phyloP scores from a whole-genome alignment of 2,113 vertebrate species.

The Syngnathus scovelli region DNA sequence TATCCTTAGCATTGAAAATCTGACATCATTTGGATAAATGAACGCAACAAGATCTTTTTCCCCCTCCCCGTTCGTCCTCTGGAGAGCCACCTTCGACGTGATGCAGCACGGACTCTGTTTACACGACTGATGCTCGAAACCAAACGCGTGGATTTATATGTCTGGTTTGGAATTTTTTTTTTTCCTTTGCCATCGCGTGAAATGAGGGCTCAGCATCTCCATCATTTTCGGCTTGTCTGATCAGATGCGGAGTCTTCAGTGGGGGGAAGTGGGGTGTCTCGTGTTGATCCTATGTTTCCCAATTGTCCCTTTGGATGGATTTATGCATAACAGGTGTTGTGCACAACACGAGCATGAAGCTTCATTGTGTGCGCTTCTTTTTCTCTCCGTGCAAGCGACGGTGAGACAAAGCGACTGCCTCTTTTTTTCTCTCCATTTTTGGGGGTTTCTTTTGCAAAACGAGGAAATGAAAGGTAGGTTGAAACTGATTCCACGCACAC shows the following conservation, averaged over 20 bases:
- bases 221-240: slow-evolving; percentile 36
- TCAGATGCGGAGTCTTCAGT: slow-evolving; percentile 55
- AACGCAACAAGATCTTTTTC: slow-evolving; percentile 24
- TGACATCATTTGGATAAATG: slow-evolving; percentile 63
- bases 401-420: slow-evolving; percentile 45
- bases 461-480: slow-evolving; percentile 65
- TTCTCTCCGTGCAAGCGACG: slow-evolving; percentile 40
- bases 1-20: slow-evolving; percentile 54
- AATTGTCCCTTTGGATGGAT: slow-evolving; percentile 46
- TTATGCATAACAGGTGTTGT: slow-evolving; percentile 69
- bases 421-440: neutral
- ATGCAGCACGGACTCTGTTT: slow-evolving; percentile 58
- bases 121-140: slow-evolving; percentile 49
- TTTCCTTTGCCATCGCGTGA: neutral
- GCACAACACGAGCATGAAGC: slow-evolving; percentile 52
- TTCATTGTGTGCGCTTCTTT: slow-evolving; percentile 36
- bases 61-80: slow-evolving; percentile 24
- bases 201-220: slow-evolving; percentile 24
- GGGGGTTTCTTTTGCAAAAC: slow-evolving; percentile 20
- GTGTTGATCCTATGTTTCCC: slow-evolving; percentile 46
- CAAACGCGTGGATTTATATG: slow-evolving; percentile 45
- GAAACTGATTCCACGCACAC: slow-evolving; percentile 17
- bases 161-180: neutral
- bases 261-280: slow-evolving; percentile 12
- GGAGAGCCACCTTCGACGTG: slow-evolving; percentile 52